Conservation (phyloP, 1,140 invertebrate genomes). For the Drosophila leontia region DNA sequence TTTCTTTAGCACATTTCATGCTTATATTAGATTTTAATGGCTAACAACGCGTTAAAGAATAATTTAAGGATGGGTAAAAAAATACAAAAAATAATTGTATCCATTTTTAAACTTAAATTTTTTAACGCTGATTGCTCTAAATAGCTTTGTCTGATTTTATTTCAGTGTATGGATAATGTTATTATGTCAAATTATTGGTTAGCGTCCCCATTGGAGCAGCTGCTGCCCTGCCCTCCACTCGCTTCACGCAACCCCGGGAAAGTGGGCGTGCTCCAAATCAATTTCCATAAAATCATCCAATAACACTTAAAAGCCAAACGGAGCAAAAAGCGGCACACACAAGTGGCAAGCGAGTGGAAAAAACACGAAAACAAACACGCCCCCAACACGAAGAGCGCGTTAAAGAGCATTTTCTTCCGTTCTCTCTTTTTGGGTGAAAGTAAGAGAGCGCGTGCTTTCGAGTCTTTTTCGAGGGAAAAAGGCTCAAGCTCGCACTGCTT, state of each 20-base stretch:
- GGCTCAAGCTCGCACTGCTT: slow-evolving; percentile 25
- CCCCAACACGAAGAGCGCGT: slow-evolving; percentile 60
- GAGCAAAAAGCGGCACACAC: slow-evolving; percentile 30
- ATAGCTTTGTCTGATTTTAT: background rate
- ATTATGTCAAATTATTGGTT: slow-evolving; percentile 56
- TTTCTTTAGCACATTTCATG: background rate
- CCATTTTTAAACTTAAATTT: background rate
- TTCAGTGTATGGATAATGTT: slow-evolving; percentile 50
- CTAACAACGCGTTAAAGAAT: background rate
- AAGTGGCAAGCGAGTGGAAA: slow-evolving; percentile 48
- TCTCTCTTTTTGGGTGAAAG: slow-evolving; percentile 32
- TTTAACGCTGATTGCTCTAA: background rate
- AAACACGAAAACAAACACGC: slow-evolving; percentile 78
- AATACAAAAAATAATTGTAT: no score
- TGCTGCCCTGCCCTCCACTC: slow-evolving; percentile 33
- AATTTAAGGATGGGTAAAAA: background rate
- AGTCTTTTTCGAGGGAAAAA: slow-evolving; percentile 43
- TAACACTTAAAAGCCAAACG: slow-evolving; percentile 69
- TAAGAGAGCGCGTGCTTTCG: slow-evolving; percentile 55
- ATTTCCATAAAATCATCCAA: slow-evolving; percentile 82
- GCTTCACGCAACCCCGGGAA: slow-evolving; percentile 19
- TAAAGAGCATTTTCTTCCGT: slow-evolving; percentile 17
- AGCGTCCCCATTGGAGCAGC: slow-evolving; percentile 34
- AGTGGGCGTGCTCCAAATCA: slow-evolving; percentile 74
- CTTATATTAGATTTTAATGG: background rate